Evolutionary conservation across 2,888 invertebrate species (phyloP).

Genomic region (Microctonus aethiopoides): DNA sequence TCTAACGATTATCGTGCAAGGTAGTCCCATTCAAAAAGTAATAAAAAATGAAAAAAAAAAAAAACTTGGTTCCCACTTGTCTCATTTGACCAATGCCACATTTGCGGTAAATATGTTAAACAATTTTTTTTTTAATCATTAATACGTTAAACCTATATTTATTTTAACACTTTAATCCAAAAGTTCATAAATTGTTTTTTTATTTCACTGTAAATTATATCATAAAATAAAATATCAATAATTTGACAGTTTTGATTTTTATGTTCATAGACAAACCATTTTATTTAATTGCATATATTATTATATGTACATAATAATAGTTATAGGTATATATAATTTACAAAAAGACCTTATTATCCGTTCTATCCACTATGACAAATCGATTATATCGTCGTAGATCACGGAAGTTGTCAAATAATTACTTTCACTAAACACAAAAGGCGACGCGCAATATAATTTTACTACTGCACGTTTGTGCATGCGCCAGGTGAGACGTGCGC

Average conservation of each 20-base stretch:
- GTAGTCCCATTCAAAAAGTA: neutral
- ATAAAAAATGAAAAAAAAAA: neutral
- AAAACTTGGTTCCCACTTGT: neutral
- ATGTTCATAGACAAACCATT: neutral
- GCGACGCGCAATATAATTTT: slow-evolving; percentile 4
- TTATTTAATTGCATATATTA: neutral
- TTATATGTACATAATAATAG: neutral
- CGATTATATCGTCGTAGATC: slow-evolving; percentile 39
- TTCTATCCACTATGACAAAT: slow-evolving; percentile 31
- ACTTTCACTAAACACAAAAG: slow-evolving; percentile 39
- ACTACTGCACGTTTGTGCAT: neutral
- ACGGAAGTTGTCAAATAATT: slow-evolving; percentile 42
- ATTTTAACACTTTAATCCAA: too few species aligned
- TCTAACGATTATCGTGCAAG: neutral
- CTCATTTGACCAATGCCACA: neutral
- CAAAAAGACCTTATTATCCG: neutral
- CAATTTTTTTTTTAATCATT: neutral
- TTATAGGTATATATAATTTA: neutral
- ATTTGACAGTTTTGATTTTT: too few species aligned
- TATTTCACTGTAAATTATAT: too few species aligned
- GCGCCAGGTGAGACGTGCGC: neutral
- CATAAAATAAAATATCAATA: too few species aligned
- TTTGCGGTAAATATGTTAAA: neutral
- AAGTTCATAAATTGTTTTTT: too few species aligned
- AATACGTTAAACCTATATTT: too few species aligned